Conservation (phyloP, 2,113 vertebrate genomes). For the Jacana jacana region DNA sequence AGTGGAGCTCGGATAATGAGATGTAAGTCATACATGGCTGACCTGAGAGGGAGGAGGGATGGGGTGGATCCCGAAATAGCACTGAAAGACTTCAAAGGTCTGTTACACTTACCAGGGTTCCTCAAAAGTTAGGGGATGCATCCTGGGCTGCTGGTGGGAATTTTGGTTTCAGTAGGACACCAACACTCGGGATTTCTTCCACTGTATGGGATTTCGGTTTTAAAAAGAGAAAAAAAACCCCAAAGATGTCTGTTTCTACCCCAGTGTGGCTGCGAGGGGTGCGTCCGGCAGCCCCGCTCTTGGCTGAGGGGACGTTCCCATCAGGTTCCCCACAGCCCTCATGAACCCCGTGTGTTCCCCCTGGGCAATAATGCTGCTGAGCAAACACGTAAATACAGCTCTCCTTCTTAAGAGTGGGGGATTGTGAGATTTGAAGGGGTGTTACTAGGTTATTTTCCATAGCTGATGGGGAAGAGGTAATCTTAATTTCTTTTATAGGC, state of each 20-base stretch:
- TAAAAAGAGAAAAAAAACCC: not conserved
- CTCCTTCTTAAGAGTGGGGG: rapidly evolving
- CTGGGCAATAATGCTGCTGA: not conserved
- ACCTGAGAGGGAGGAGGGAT: not conserved
- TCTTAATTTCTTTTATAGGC: not conserved
- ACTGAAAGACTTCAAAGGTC: not conserved
- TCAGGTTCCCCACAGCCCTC: rapidly evolving
- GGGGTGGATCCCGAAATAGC: too few relatives aligned
- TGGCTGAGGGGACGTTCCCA: rapidly evolving
- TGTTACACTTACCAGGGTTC: rapidly evolving
- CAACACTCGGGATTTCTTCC: rapidly evolving
- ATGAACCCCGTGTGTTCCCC: rapidly evolving
- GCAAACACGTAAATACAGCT: rapidly evolving
- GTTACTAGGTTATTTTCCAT: not conserved
- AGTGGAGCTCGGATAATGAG: not conserved
- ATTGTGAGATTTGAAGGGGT: not conserved
- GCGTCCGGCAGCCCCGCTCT: not conserved
- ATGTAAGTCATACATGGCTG: not conserved
- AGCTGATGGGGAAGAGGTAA: not conserved
- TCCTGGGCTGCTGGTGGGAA: not conserved
- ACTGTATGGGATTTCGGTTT: not conserved
- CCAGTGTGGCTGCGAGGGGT: rapidly evolving
- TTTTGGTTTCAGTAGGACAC: not conserved
- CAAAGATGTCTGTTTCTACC: rapidly evolving
- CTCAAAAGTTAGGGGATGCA: rapidly evolving